Base-by-base conservation (phyloP, 2,113 vertebrate species). In the Tiliqua scincoides region DNA sequence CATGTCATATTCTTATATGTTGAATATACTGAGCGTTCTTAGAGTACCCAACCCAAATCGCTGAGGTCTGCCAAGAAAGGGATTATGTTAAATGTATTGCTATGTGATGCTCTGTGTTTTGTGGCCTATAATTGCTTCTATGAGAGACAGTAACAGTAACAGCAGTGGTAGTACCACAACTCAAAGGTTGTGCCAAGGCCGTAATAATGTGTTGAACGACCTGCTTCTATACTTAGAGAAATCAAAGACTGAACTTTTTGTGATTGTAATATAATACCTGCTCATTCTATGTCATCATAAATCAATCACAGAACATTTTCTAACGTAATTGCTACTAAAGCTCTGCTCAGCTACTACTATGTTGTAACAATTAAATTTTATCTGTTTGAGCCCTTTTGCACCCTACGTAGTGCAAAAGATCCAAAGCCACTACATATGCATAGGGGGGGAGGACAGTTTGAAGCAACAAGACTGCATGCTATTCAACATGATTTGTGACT, bases 191-290 rank as follows among this genome's bases (percentile, higher is more conserved):
- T 94, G 85, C 91, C 91, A 92, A 91, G 32, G 82, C 2, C 91
- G 82, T 82, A 94, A 88, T 81, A 93, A 93, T 40, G 35, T 59
- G 35, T 52, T 70, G 63, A 93, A 88, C 91, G 82, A 90, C 87
- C 82, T 86, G 82, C 71, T 89, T 83, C 85, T 93, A 93, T 84
- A 87, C 62, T 91, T 78, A 92, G 75, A 89, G 91, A 80, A 92
- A 92, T 82, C 91, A 72, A 91, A 54, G 72, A 48, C 20, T 21
- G 40, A 65, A 11, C n/a, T 14, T 25, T 37, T 25, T 37, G 35
- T 84, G 43, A 90, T 67, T 43, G 85, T 90, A 93, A 93, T 8
- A 76, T 79, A 88, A 84, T 87, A 90, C 57, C 76, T 89, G 88
- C 75, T 89, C 87, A 82, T 91, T 76, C 21, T 87, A 82, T 80